Evolutionary conservation across 2,797 vertebrate species (phyloP).

Genomic region (Nyctalus aviator): DNA sequence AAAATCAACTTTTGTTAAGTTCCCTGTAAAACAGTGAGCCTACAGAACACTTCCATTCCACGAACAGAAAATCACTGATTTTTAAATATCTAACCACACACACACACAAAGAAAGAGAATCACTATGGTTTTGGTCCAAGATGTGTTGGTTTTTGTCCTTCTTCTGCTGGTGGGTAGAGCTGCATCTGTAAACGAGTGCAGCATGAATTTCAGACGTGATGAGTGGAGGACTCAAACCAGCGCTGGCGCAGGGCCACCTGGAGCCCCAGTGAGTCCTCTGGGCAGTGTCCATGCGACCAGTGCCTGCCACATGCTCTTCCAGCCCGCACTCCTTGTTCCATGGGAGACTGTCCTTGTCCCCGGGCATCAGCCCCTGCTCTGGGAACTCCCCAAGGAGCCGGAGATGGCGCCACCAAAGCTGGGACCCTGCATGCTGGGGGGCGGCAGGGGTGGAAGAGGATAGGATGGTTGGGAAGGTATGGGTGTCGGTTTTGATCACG

Average conservation of each 20-base stretch:
- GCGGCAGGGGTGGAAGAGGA: background rate
- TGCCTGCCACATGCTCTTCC: conserved; percentile 93
- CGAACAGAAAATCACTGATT: conserved; percentile 86
- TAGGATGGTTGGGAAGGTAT: too few relatives aligned
- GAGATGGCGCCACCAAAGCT: rapidly evolving
- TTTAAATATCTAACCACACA: conserved; percentile 78
- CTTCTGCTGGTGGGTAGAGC: conserved; percentile 74
- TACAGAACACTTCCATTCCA: conserved; percentile 76
- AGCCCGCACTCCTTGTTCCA: conserved; percentile 92
- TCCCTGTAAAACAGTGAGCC: conserved; percentile 72
- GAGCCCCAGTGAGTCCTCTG: conserved; percentile 96
- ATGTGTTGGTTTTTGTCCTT: conserved; percentile 78
- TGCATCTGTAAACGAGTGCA: conserved; percentile 94
- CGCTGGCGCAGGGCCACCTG: conserved; percentile 96
- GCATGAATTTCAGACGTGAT: conserved; percentile 97
- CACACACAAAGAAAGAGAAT: conserved; percentile 73
- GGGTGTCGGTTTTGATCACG: background rate
- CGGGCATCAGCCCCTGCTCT: rapidly evolving
- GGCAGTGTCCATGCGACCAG: conserved; percentile 98
- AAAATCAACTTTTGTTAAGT: conserved; percentile 56
- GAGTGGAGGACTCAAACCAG: conserved; percentile 97
- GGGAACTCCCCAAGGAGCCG: rapidly evolving
- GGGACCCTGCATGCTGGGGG: rapidly evolving
- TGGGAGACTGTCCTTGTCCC: conserved; percentile 95
- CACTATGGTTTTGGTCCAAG: conserved; percentile 93